Evolutionary conservation across 2,113 vertebrate genomes (phyloP), one percentile per base, ranked within the genome.

Genomic region (Xyliphius kryptos): DNA sequence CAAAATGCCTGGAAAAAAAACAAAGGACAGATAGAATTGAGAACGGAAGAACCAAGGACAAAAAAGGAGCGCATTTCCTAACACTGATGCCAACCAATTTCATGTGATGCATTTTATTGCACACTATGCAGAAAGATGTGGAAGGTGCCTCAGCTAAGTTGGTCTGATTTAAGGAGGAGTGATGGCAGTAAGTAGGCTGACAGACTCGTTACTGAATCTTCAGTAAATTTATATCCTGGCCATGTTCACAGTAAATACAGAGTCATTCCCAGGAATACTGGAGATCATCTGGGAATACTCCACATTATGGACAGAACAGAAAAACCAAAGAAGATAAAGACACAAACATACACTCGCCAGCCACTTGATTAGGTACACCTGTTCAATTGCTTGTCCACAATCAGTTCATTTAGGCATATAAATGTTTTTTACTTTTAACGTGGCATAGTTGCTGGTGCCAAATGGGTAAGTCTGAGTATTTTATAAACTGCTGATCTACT

Each of bases 251-350:
- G 49, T 22, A 14, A 8, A 26, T 26, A 19, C 21, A 3, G 50
- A 52, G 49, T 13, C 49, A 51, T 51, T 51, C 20, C 20, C 13
- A 9, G 51, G 4, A 53, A 53, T 22, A n/a, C 13, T 52, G 13
- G 4, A 2, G 2, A 50, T 50, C 2, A 22, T 9, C 0, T 51
- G 37, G 37, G 37, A 40, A 40, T 6, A 40, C 5, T 40, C 5
- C 16, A 26, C 50, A 53, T 14, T 15, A 13, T 53, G 22, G 51
- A 32, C 16, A 2, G 13, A 22, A 53, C 48, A 51, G 4, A 12
- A 53, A 9, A 53, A 32, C 14, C 21, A 32, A 53, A 32, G 21
- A 53, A 52, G 26, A n/a, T n/a, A n/a, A n/a, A n/a, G n/a, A n/a
- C n/a, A n/a, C n/a, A n/a, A n/a, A n/a, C n/a, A n/a, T n/a, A n/a